These are phyloP conservation scores for Cliona cf. orientalis DNA, from an alignment of 37 sponge, comb jelly and placozoan species.

Conservation along the genomic window DNA sequence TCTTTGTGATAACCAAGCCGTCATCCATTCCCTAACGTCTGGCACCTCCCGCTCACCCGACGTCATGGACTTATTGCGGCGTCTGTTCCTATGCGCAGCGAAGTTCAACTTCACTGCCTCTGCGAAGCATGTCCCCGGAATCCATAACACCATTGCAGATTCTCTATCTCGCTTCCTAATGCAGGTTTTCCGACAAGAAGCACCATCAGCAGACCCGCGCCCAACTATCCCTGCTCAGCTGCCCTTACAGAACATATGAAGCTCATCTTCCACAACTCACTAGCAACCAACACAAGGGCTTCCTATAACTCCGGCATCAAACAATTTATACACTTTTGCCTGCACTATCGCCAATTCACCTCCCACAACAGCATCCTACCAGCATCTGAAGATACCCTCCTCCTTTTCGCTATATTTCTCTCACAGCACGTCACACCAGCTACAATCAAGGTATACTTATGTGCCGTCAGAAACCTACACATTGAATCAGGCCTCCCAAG, in stretches of 20 bases:
- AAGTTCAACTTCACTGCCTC: not conserved
- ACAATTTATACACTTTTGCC: not conserved
- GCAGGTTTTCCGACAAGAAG: not conserved
- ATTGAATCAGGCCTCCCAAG: not conserved
- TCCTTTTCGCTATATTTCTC: not conserved
- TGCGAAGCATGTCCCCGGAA: not conserved
- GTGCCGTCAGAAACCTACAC: not conserved
- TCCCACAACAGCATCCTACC: not conserved
- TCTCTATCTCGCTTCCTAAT: not conserved
- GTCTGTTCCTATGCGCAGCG: not conserved
- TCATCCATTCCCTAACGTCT: conserved; percentile 5
- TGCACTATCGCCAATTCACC: not conserved
- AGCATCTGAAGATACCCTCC: not conserved
- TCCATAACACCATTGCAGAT: not conserved
- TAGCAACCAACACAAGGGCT: not conserved
- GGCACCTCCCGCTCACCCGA: conserved; percentile 15
- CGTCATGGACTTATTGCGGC: conserved; percentile 16
- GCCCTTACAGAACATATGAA: not conserved
- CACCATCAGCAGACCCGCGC: not conserved
- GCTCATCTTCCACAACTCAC: not conserved
- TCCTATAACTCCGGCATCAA: not conserved
- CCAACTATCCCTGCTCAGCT: not conserved
- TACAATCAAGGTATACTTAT: not conserved
- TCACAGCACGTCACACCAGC: not conserved
- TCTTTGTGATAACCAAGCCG: conserved; percentile 42